These are phyloP conservation scores for Phacellophora camtschatica DNA, from an alignment of 30 jellyfish, hydroid and myxozoan genomes.

Conservation along the genomic window DNA sequence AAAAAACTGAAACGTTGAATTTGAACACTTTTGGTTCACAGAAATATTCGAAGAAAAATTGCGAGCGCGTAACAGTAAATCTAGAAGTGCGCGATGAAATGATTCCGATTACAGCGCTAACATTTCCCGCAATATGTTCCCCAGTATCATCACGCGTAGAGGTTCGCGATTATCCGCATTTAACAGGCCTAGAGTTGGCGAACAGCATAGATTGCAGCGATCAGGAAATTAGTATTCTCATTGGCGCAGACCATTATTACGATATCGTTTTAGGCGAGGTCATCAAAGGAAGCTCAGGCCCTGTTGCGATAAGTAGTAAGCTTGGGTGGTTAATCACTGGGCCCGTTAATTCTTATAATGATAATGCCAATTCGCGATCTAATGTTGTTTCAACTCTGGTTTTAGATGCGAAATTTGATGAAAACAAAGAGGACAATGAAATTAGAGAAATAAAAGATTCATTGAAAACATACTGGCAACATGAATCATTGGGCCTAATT, in stretches of 20 bases:
- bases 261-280: constrained; percentile 36
- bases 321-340: constrained; percentile 60
- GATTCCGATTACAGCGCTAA: neutral
- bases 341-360: neutral
- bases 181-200: constrained; percentile 37
- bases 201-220: constrained; percentile 1
- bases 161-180: constrained; percentile 13
- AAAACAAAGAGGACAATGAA: neutral
- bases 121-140: constrained; percentile 1
- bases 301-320: constrained; percentile 48
- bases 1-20: constrained; percentile 10
- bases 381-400: constrained; percentile 15
- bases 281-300: constrained; percentile 44
- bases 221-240: constrained; percentile 3
- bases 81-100: constrained; percentile 18
- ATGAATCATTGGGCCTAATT: too few species aligned
- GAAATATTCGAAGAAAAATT: constrained; percentile 4
- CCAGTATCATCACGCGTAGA: constrained; percentile 12
- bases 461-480: too few species aligned
- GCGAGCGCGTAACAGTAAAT: constrained; percentile 9
- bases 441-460: constrained; percentile 14
- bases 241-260: constrained; percentile 45
- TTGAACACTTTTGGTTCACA: constrained; percentile 47
- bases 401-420: neutral
- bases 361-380: neutral